Evolutionary conservation across 2,888 invertebrate species (phyloP).

Genomic region (Drosophila setosimentum): DNA sequence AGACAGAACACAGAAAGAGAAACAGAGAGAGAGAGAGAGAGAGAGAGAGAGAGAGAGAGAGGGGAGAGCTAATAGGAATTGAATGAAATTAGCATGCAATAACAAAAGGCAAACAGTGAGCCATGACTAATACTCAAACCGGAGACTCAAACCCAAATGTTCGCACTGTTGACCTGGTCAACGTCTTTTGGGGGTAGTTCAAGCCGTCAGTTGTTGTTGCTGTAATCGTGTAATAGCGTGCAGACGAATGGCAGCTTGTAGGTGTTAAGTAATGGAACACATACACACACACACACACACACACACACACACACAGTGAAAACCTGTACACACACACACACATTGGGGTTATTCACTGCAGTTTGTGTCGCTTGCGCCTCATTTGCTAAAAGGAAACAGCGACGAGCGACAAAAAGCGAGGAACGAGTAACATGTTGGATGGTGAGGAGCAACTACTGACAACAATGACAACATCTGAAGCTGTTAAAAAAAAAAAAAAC

Average conservation of each 20-base stretch:
- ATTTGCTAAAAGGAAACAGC: conserved; percentile 48
- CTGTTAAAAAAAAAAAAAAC: neutral
- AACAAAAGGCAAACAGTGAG: conserved; percentile 45
- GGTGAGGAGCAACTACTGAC: conserved; percentile 19
- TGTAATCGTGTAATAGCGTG: conserved; percentile 79
- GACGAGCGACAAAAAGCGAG: too few relatives aligned
- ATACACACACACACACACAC: conserved; percentile 33
- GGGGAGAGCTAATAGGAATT: conserved; percentile 24
- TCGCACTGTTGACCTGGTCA: conserved; percentile 40
- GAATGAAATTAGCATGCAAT: conserved; percentile 72
- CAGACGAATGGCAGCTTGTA: conserved; percentile 61
- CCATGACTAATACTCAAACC: conserved; percentile 65
- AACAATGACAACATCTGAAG: conserved; percentile 59
- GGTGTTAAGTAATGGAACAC: conserved; percentile 71
- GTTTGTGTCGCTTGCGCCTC: conserved; percentile 47
- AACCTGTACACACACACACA: conserved; percentile 17
- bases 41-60: neutral
- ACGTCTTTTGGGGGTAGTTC: conserved; percentile 66
- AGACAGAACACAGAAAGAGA: too few relatives aligned
- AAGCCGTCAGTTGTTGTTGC: conserved; percentile 53
- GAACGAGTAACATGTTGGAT: neutral
- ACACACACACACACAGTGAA: conserved; percentile 22
- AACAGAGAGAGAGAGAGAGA: neutral
- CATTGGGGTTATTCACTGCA: conserved; percentile 64
- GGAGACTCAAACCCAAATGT: conserved; percentile 20